Base-by-base conservation (phyloP, 1,140 invertebrate genomes). In the Philotrypesis tridentata region DNA sequence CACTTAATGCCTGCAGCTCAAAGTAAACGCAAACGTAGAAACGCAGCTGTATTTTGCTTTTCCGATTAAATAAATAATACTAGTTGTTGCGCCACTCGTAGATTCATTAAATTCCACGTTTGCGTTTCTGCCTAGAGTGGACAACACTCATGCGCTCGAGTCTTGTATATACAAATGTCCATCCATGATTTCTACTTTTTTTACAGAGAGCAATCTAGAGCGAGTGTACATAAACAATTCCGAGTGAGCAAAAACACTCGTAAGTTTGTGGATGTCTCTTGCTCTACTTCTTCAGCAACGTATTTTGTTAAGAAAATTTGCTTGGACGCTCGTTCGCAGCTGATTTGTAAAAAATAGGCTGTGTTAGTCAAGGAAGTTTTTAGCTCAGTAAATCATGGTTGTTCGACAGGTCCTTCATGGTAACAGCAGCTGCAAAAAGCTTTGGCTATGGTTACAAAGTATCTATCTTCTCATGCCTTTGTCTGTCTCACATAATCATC, bases 401-500 rank as follows among this genome's bases (percentile, higher is more conserved):
- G 23, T 71, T 71, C 37, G 17, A 43, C 70, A 71, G 37, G 70
- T 71, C 14, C 27, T 23, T 25, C n/a, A 43, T 71, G 21, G 37
- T 71, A 71, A 8, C 33, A 43, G 23, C 37, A 71, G 37, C 70
- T 71, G 31, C 67, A 70, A 31, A 55, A 70, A 29, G 67, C 70
- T 71, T 71, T 71, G n/a, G 33, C 70, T 71, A 25, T 71, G 37
- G 37, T 71, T 43, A 71, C 43, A 40, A 37, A 23, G 37, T 71
- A 71, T 71, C 21, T 71, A 25, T 71, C 70, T 23, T 43, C 48
- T 55, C 27, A 43, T 12, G 23, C 70, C 37, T 71, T 23, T 71
- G 11, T 71, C 21, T 23, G 23, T 23, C 27, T 43, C 37, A 40
- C 43, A 71, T n/a, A 43, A 23, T 71, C 70, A 71, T 12, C n/a